Evolutionary conservation across 2,888 invertebrate genomes (phyloP), one percentile per base, ranked within the genome.

Genomic region (Trilocha varians): DNA sequence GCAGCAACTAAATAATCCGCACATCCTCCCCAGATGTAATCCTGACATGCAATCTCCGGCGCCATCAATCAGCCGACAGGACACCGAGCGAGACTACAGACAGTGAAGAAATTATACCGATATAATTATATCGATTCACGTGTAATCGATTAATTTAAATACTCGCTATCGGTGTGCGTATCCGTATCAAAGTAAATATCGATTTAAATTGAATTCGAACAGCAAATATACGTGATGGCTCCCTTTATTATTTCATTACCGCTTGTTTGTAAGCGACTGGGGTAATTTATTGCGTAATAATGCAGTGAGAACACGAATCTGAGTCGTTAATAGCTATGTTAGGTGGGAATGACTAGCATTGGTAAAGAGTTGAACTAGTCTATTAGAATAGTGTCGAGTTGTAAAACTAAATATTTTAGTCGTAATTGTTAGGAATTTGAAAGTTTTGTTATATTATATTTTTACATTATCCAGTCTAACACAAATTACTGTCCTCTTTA

Each of bases 11-110:
- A 78, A 79, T 80, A 79, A 78, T 75, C 78, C 78, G 69, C 64
- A 78, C 73, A 77, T 80, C 77, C 80, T 71, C 65, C 69, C 66
- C 70, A 78, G 78, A 76, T 79, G 75, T 82, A 79, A 79, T 78
- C 79, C 78, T 78, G 80, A 78, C 79, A 77, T 78, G 80, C 79
- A 82, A 82, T 82, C 79, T 82, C 78, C 82, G 78, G 69, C 56
- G 63, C 74, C 70, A 82, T 82, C 80, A 82, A 82, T 82, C 80
- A 79, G 57, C 47, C 25, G 47, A 57, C 53, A 55, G 51, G 55
- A 52, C 46, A 53, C 51, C 50, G 47, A 50, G 46, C 52, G 41
- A 18, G 48, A 32, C 25, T 14, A 13, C 37, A 25, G 40, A 37
- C 34, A 38, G 43, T 18, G 25, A 42, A 33, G 34, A 35, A 37